A percentile compares a stretch with the other conserved stretches of the same genome.
Evolutionary conservation across 2,888 invertebrate genomes (phyloP).

Genomic region (Plebejus anna): DNA sequence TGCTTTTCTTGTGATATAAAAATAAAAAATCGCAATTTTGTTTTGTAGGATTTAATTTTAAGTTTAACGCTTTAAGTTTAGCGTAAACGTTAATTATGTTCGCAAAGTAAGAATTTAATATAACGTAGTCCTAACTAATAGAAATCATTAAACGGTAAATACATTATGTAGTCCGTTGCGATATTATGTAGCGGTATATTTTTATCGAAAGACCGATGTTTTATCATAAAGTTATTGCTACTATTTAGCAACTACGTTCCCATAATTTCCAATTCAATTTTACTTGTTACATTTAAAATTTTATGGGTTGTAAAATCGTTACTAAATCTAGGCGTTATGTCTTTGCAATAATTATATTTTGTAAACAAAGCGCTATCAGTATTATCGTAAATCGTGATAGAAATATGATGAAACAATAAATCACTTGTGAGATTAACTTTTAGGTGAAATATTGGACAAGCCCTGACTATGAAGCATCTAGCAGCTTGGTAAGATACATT

Average conservation of each 20-base stretch:
- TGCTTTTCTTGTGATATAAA: not conserved
- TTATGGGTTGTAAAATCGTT: not conserved
- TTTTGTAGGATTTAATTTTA: not conserved
- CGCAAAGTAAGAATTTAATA: not conserved
- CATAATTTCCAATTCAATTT: not conserved
- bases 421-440: slow-evolving; percentile 26
- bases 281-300: not conserved
- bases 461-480: slow-evolving; percentile 66
- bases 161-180: slow-evolving; percentile 16
- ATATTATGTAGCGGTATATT: slow-evolving; percentile 28
- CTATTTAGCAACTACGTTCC: not conserved
- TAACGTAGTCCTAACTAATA: not conserved
- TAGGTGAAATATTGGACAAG: slow-evolving; percentile 17
- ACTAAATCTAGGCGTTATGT: not conserved
- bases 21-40: slow-evolving; percentile 13
- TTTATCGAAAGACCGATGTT: slow-evolving; percentile 29
- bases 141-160: slow-evolving; percentile 23
- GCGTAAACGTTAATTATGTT: not conserved
- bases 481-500: slow-evolving; percentile 67
- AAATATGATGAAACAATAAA: not conserved
- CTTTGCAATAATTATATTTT: not conserved
- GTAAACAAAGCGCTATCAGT: slow-evolving; percentile 22
- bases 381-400: slow-evolving; percentile 4
- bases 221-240: slow-evolving; percentile 20
- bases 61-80: not conserved